Evolutionary conservation across 2,113 vertebrate species (phyloP), one percentile per base, ranked within the genome.

Genomic region (Tragelaphus imberbis): DNA sequence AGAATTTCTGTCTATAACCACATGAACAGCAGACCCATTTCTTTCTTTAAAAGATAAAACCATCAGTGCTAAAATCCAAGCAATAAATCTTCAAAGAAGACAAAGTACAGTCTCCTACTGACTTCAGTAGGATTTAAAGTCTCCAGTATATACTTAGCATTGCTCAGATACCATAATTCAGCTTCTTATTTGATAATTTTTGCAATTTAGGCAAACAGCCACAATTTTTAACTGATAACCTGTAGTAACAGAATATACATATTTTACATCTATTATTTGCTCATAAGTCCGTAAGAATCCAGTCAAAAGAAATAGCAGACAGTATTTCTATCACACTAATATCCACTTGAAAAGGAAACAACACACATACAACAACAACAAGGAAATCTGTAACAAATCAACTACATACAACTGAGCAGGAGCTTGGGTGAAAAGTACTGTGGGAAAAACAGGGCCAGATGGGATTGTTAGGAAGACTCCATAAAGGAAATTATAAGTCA

Each of bases 11-110:
- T 77, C 90, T 87, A 79, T n/a, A 95, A 33, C 12, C 47, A 92
- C 27, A 77, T 63, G 63, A 90, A 84, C 27, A 49, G 10, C 61
- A 90, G 61, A 85, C 3, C 8, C 71, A 68, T 28, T 97, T 85
- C 68, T 86, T 61, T 97, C 40, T 85, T 61, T 81, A 58, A 97
- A 90, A 96, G 47, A 94, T 44, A 71, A 96, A 95, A 94, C n/a
- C 30, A 97, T 93, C 89, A 80, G n/a, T 91, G 92, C 61, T 88
- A 85, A 94, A 84, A 93, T 33, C 80, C 68, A 95, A 85, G 30
- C 82, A 94, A 80, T 75, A 61, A 79, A 68, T 86, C 63, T 95
- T 95, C 84, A 81, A 81, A 86, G 47, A 63, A 91, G 49, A 94
- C 63, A 89, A 92, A 94, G 40, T 75, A 36, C 8, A 49, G 12